Conservation (phyloP, 53 echinoderm and acorn worm species). For the Zoroaster sp. region DNA sequence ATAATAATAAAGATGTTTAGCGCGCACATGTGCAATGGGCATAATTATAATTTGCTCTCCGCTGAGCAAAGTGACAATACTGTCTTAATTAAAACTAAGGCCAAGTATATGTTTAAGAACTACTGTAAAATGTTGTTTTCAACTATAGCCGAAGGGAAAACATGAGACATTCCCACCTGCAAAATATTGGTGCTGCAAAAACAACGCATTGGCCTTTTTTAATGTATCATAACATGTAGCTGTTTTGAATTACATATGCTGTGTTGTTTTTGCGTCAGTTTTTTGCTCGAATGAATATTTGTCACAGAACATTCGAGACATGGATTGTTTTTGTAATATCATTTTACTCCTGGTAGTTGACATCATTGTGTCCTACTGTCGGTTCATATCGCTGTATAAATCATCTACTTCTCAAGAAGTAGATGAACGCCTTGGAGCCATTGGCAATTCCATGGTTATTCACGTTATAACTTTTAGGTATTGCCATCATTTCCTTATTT, state of each 20-base stretch:
- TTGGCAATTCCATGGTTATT: too few species aligned
- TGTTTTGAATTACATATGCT: background rate
- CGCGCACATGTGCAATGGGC: background rate
- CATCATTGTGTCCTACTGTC: background rate
- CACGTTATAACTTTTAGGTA: too few species aligned
- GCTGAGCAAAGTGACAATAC: background rate
- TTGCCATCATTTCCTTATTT: too few species aligned
- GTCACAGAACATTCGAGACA: background rate
- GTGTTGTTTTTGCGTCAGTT: background rate
- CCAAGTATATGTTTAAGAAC: background rate
- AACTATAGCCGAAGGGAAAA: background rate
- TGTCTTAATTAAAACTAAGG: background rate
- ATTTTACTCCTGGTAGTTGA: background rate
- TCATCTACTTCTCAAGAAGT: background rate
- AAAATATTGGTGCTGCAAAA: background rate
- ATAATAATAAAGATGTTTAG: too few species aligned
- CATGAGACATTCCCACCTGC: background rate
- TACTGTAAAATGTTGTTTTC: background rate
- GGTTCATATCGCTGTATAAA: background rate
- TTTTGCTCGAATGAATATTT: background rate
- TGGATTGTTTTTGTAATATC: background rate
- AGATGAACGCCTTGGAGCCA: background rate
- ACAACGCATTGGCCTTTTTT: background rate
- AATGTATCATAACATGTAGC: background rate
- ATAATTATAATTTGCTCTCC: background rate